Conservation (phyloP, 1,140 invertebrate genomes). For the Glossosoma conforme region DNA sequence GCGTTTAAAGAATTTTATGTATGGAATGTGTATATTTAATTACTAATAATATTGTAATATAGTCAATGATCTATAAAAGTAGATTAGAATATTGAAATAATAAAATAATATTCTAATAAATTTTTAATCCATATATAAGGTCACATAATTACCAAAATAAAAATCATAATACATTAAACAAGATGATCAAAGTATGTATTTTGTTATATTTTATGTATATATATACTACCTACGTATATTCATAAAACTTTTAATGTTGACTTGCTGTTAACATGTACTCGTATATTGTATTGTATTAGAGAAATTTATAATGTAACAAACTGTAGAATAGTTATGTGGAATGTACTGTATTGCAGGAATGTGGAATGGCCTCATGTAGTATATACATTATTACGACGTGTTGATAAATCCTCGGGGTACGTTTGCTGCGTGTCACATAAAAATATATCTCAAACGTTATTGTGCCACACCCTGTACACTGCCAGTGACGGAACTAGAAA, state of each 20-base stretch:
- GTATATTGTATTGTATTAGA: not conserved
- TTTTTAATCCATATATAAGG: no score
- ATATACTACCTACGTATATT: not conserved
- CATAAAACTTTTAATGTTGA: not conserved
- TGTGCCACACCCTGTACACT: constrained; percentile 3
- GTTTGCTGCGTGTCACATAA: constrained; percentile 19
- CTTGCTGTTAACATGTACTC: not conserved
- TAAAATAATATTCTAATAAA: no score
- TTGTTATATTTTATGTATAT: not conserved
- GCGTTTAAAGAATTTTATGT: no score
- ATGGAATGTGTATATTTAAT: no score
- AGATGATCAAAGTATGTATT: no score
- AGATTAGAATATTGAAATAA: no score
- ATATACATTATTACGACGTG: no score
- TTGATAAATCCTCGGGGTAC: constrained; percentile 26
- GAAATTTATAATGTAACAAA: not conserved
- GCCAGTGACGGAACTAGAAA: not conserved
- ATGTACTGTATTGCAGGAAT: not conserved
- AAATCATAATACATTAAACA: no score
- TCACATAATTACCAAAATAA: no score
- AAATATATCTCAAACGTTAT: constrained; percentile 20
- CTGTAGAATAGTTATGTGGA: not conserved
- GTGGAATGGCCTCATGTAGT: not conserved
- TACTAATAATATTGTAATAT: no score
- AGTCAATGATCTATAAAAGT: no score